These are phyloP conservation scores for Anarrhichthys ocellatus DNA, from an alignment of 2,113 vertebrate genomes.

Conservation along the genomic window DNA sequence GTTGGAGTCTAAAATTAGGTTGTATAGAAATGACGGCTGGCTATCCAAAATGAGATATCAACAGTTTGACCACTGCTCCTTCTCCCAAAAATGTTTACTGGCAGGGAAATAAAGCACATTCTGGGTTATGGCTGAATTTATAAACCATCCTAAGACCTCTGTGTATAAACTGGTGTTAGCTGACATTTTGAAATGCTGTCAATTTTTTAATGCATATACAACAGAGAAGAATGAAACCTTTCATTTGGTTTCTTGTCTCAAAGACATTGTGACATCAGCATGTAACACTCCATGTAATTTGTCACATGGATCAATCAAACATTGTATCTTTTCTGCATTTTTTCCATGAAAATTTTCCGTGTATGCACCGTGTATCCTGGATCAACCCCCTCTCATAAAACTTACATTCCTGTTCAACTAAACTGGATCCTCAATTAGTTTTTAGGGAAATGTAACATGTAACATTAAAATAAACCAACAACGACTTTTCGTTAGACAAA, in stretches of 20 bases:
- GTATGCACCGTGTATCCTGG: not conserved
- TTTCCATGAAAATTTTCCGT: not conserved
- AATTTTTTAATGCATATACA: not conserved
- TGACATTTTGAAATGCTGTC: not conserved
- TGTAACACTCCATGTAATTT: not conserved
- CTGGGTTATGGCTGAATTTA: constrained; percentile 1
- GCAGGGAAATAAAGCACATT: constrained; percentile 3
- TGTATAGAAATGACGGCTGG: constrained; percentile 7
- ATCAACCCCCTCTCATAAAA: not conserved
- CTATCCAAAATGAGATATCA: constrained; percentile 48
- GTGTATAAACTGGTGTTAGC: not conserved
- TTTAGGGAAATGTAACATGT: too few species aligned
- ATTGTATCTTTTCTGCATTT: not conserved
- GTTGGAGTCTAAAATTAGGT: constrained; percentile 30
- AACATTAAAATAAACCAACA: too few species aligned
- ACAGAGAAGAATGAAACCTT: not conserved
- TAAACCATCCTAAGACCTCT: constrained; percentile 1
- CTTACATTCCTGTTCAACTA: not conserved
- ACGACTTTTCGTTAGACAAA: too few species aligned
- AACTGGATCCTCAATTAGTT: not conserved
- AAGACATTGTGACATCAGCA: not conserved
- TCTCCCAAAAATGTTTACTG: constrained; percentile 5
- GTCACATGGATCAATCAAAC: not conserved
- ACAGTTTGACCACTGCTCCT: constrained; percentile 29
- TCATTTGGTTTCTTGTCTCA: not conserved